These are phyloP conservation scores for Epirrhoe tristata DNA, from an alignment of 2,888 invertebrate species.

Conservation along the genomic window DNA sequence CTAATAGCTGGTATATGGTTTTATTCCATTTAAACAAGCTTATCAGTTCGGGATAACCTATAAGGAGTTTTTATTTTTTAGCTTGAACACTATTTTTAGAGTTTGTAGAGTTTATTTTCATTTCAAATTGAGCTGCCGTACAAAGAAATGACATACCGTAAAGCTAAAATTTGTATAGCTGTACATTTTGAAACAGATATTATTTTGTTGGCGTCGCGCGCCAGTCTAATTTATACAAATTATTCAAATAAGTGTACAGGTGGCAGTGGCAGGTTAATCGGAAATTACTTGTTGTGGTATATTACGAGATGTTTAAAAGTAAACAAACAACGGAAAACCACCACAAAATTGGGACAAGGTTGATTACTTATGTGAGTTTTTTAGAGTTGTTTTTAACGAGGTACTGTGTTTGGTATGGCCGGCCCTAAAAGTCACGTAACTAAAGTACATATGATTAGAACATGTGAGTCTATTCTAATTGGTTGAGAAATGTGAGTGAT, in stretches of 20 bases:
- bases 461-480: too few species aligned
- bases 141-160: neutral
- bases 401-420: neutral
- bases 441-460: neutral
- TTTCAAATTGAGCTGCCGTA: neutral
- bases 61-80: neutral
- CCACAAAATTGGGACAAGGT: conserved; percentile 47
- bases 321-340: conserved; percentile 50
- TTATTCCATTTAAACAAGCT: conserved; percentile 17
- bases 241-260: conserved; percentile 23
- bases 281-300: conserved; percentile 28
- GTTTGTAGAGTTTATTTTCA: neutral
- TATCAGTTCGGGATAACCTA: neutral
- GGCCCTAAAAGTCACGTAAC: conserved; percentile 14
- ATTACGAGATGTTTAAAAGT: conserved; percentile 26
- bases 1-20: conserved; percentile 13
- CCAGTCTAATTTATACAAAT: neutral
- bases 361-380: conserved; percentile 9
- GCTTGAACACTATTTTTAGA: neutral
- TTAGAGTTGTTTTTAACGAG: conserved; percentile 2
- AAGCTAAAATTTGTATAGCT: neutral
- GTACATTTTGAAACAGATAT: neutral
- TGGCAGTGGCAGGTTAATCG: conserved; percentile 33
- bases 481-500: too few species aligned
- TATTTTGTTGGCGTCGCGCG: neutral